A percentile compares a stretch with the other conserved stretches of the same genome.
phyloP scores from a whole-genome alignment of 2,113 vertebrate species.

The Panthera tigris region DNA sequence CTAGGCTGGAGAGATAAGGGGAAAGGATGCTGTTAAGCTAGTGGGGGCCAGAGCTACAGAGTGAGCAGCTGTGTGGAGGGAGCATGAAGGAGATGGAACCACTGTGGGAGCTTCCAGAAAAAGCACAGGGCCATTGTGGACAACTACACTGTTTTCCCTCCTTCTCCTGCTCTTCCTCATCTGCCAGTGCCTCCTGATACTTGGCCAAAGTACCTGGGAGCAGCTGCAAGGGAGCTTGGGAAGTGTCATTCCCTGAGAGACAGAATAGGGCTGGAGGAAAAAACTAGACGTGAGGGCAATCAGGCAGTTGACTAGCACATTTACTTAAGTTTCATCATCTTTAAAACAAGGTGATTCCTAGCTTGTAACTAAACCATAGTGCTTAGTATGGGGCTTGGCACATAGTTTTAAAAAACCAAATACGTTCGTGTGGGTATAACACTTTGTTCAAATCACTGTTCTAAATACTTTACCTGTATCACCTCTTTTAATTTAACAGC shows the following conservation, averaged over 20 bases:
- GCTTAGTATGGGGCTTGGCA: not conserved
- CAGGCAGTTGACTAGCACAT: not conserved
- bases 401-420: not conserved
- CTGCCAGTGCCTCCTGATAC: not conserved
- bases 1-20: not conserved
- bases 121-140: not conserved
- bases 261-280: not conserved
- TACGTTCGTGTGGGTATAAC: not conserved
- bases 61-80: not conserved
- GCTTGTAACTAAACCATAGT: not conserved
- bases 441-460: not conserved
- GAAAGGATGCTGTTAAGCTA: not conserved
- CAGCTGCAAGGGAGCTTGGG: not conserved
- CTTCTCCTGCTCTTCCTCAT: not conserved
- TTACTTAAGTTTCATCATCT: not conserved
- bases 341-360: conserved; percentile 22
- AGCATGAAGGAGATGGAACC: not conserved
- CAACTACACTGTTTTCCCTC: not conserved
- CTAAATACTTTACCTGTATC: not conserved
- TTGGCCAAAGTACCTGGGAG: not conserved
- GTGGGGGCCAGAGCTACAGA: not conserved
- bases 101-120: not conserved
- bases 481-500: not conserved
- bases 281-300: not conserved
- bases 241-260: not conserved